These are phyloP conservation scores for Odontocerum albicorne DNA, from an alignment of 2,888 invertebrate species.

Conservation along the genomic window DNA sequence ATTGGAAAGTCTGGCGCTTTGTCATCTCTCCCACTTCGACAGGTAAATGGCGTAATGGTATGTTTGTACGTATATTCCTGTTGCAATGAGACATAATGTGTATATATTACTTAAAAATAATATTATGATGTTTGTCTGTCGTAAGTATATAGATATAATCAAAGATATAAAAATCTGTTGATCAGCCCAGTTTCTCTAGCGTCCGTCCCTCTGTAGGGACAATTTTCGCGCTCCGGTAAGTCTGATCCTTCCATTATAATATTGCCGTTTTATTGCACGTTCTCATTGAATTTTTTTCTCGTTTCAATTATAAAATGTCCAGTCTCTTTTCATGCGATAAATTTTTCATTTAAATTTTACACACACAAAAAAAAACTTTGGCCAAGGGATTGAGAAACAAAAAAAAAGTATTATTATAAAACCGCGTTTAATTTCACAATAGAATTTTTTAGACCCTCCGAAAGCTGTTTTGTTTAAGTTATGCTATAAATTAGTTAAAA, in stretches of 20 bases:
- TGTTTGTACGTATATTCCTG: too few species aligned
- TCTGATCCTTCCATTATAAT: constrained; percentile 20
- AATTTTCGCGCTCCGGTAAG: constrained; percentile 5
- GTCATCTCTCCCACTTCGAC: too few species aligned
- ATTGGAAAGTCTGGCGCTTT: too few species aligned
- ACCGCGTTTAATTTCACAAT: not conserved
- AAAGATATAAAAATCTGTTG: too few species aligned
- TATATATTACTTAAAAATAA: too few species aligned
- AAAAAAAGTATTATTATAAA: too few species aligned
- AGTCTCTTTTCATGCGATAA: constrained; percentile 12
- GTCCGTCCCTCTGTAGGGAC: constrained; percentile 2
- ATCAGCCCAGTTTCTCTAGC: too few species aligned
- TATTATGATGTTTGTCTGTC: too few species aligned
- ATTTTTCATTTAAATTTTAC: constrained; percentile 11
- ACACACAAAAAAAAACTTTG: not conserved
- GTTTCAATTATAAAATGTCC: constrained; percentile 14
- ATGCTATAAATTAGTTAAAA: not conserved
- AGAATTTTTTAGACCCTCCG: not conserved
- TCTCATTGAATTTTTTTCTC: constrained; percentile 20
- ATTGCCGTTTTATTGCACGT: constrained; percentile 18
- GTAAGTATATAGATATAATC: too few species aligned
- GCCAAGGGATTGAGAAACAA: not conserved
- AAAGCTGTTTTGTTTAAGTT: not conserved
- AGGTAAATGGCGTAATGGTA: too few species aligned
- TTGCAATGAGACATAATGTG: too few species aligned